A percentile compares a stretch with the other conserved stretches of the same genome.
These are phyloP conservation scores for Epinotia bilunana DNA, from an alignment of 2,888 invertebrate genomes.

Conservation along the genomic window DNA sequence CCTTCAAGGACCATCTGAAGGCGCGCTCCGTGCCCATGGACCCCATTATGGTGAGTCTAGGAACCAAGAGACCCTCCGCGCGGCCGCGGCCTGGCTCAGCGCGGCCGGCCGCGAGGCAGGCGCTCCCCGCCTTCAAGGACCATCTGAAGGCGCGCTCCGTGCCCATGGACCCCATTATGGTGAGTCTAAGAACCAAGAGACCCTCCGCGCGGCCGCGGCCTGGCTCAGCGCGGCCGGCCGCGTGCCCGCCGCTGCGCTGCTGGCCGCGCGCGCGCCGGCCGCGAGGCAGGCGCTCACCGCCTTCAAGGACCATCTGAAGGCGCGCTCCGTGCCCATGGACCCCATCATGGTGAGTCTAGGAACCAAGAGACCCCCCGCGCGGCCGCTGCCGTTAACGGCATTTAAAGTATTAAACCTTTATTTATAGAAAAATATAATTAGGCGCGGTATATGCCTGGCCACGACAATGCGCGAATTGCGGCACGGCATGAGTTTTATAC, in stretches of 20 bases:
- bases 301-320: conserved; percentile 91
- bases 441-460: too few relatives aligned
- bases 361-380: conserved; percentile 86
- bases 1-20: conserved; percentile 91
- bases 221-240: conserved; percentile 90
- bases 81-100: conserved; percentile 94
- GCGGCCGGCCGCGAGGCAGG: conserved; percentile 84
- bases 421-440: too few relatives aligned
- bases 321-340: conserved; percentile 90
- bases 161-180: conserved; percentile 86
- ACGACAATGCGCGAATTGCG: too few relatives aligned
- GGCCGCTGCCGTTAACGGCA: conserved; percentile 91
- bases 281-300: conserved; percentile 90
- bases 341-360: conserved; percentile 64
- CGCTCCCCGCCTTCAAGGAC: conserved; percentile 90
- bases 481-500: too few relatives aligned
- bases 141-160: conserved; percentile 91
- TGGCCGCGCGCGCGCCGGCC: conserved; percentile 88
- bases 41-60: conserved; percentile 64
- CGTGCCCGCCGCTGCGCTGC: conserved; percentile 64
- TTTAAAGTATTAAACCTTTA: too few relatives aligned
- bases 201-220: conserved; percentile 90
- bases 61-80: conserved; percentile 86
- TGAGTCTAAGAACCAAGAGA: conserved; percentile 63
- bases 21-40: conserved; percentile 91